Evolutionary conservation across 2,888 invertebrate species (phyloP), one percentile per base, ranked within the genome.

Genomic region (Steromphala cineraria): DNA sequence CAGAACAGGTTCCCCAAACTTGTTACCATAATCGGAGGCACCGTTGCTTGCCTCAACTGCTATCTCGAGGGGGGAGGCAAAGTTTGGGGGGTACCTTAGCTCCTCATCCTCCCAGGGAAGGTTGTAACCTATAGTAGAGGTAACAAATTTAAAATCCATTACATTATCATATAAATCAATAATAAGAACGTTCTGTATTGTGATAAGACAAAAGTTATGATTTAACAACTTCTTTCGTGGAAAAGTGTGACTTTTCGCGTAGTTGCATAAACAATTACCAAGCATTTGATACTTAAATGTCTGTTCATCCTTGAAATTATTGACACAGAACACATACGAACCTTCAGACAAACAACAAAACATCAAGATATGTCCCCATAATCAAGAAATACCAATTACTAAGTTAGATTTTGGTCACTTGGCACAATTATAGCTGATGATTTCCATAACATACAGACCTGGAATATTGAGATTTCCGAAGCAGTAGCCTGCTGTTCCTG

Each of bases 21-120:
- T 99, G 94, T 99, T 99, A 8, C 99, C 99, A 93, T 99, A 99
- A 93, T 99, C 99, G 0, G 98, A 98, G 2, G 99, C 99, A 0
- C 99, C 99, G 93, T 99, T 98, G 93, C 98, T 98, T 0, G 99
- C 99, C 93, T 99, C 98, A 40, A 99, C 96, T 24, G 98, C 95
- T 67, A 99, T 96, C 92, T 98, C 96, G 17, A 97, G 94, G 0
- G 99, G 98, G 0, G 95, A 95, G 0, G 99, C 98, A 94, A 99
- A 97, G 87, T 98, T 98, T 53, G 94, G 94, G 0, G 99, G 98
- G 94, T 99, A 99, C 7, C 85, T 77, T 90, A 95, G 95, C 8
- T 92, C 93, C 28, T 94, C 91, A 75, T 96, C 96, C 94, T 99
- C 99, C 97, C 98, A 99, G 0, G 97, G 96, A 80, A 97, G 94